Conservation (phyloP, 1,140 invertebrate species). For the Panagrolaimus sp. region DNA sequence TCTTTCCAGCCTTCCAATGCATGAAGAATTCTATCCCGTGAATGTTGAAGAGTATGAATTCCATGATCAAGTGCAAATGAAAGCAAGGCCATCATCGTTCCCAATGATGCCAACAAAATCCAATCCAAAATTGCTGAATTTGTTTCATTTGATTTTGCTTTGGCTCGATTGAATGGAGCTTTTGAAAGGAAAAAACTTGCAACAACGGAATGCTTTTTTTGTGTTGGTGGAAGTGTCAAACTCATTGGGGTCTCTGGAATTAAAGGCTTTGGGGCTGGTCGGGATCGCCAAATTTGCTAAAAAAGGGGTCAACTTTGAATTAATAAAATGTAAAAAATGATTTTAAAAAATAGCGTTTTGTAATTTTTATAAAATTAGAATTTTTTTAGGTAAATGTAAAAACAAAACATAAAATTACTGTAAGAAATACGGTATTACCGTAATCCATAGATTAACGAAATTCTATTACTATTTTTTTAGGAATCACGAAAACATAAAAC, state of each 20-base stretch:
- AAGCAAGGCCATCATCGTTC: conserved; percentile 1
- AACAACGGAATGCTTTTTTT: too few relatives aligned
- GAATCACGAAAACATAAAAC: too few relatives aligned
- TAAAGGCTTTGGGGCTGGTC: not conserved
- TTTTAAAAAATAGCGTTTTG: too few relatives aligned
- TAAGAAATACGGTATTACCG: too few relatives aligned
- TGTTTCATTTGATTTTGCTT: not conserved
- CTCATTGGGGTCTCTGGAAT: too few relatives aligned
- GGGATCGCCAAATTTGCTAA: conserved; percentile 8
- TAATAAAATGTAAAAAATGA: too few relatives aligned
- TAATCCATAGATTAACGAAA: too few relatives aligned
- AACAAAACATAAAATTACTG: too few relatives aligned
- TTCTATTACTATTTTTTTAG: too few relatives aligned
- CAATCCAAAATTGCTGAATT: not conserved
- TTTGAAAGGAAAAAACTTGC: conserved; percentile 8
- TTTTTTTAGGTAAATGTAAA: too few relatives aligned
- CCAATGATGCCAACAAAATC: not conserved
- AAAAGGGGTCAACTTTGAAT: not conserved
- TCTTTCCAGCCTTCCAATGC: not conserved
- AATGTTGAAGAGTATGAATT: conserved; percentile 5
- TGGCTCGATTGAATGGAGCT: conserved; percentile 1
- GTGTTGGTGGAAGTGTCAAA: too few relatives aligned
- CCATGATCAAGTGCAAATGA: not conserved
- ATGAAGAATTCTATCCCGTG: not conserved
- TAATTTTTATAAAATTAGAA: too few relatives aligned